These are phyloP conservation scores for Macroglossus sobrinus DNA, from an alignment of 2,113 vertebrate genomes.

Conservation along the genomic window DNA sequence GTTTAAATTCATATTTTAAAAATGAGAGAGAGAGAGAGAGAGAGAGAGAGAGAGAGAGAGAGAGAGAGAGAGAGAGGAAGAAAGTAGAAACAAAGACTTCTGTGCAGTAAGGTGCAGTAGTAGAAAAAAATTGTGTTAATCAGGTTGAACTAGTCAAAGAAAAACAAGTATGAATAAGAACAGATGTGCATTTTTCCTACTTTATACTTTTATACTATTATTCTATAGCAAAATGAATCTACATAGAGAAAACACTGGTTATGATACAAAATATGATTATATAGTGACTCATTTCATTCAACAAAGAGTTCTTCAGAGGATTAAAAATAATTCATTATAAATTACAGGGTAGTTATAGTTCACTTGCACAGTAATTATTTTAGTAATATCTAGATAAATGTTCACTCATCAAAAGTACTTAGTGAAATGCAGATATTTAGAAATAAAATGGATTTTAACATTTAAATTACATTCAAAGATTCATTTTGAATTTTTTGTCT, in stretches of 20 bases:
- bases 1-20: background rate
- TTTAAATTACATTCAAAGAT: background rate
- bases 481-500: background rate
- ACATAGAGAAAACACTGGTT: background rate
- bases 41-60: no score
- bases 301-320: background rate
- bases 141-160: background rate
- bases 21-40: background rate
- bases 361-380: constrained; percentile 7
- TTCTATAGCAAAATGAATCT: background rate
- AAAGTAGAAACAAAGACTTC: background rate
- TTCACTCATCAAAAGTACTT: constrained; percentile 29
- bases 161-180: background rate
- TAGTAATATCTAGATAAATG: constrained; percentile 18
- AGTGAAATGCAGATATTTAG: background rate
- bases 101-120: background rate
- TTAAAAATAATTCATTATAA: constrained; percentile 39
- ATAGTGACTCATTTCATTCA: constrained; percentile 29
- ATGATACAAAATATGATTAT: constrained; percentile 41
- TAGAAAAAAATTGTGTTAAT: background rate
- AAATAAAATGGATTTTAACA: constrained; percentile 18
- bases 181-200: background rate
- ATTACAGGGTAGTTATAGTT: constrained; percentile 15
- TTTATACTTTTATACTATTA: constrained; percentile 4
- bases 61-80: rapidly evolving